phyloP scores from a whole-genome alignment of 2,888 invertebrate genomes.

The Apocheima hispidaria region DNA sequence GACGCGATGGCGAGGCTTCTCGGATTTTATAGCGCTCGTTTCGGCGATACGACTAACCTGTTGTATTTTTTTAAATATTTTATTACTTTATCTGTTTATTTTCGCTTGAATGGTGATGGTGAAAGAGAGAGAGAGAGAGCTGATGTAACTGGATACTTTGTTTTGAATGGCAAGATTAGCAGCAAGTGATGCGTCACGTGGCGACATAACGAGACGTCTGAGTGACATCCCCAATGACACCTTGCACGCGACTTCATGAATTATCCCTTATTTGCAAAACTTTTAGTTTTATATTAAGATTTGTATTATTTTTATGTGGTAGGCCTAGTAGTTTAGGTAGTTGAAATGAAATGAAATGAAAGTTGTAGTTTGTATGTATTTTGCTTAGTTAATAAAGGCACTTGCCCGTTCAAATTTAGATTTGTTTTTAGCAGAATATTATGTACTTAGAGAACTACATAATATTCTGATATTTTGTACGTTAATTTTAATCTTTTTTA shows the following conservation, averaged over 20 bases:
- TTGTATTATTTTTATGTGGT: too few species aligned
- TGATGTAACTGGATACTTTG: conserved; percentile 67
- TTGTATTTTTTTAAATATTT: conserved; percentile 51
- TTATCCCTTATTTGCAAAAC: conserved; percentile 33
- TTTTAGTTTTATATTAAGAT: conserved; percentile 1
- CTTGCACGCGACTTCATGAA: conserved; percentile 58
- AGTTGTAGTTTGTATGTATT: too few species aligned
- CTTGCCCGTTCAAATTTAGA: too few species aligned
- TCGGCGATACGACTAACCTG: conserved; percentile 47
- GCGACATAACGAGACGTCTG: conserved; percentile 78
- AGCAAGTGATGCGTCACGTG: conserved; percentile 56
- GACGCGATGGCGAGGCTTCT: conserved; percentile 48
- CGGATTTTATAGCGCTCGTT: conserved; percentile 34
- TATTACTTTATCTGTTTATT: conserved; percentile 51
- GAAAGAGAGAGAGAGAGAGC: conserved; percentile 27
- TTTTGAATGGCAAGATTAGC: conserved; percentile 70
- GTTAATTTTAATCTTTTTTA: too few species aligned
- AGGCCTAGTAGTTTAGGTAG: too few species aligned
- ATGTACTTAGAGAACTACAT: too few species aligned
- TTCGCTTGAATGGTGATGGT: conserved; percentile 47
- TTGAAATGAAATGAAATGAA: too few species aligned
- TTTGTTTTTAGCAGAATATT: too few species aligned
- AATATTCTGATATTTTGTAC: too few species aligned
- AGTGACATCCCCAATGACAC: conserved; percentile 75
- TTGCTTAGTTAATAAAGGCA: too few species aligned